Conservation (phyloP, 2,797 vertebrate species). For the Buphagus erythrorhynchus region DNA sequence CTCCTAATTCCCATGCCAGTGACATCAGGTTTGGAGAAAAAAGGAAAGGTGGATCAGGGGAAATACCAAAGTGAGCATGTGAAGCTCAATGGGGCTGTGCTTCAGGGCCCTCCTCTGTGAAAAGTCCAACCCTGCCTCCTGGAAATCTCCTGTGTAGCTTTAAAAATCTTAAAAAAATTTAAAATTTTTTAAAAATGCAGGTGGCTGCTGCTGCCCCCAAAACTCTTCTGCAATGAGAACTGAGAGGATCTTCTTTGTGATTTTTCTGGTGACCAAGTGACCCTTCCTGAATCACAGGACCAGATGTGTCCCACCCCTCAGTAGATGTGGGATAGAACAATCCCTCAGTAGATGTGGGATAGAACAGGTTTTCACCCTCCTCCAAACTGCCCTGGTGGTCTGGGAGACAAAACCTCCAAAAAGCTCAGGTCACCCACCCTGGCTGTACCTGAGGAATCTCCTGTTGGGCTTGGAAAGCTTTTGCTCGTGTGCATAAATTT, state of each 20-base stretch:
- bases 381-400: not conserved
- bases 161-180: not conserved
- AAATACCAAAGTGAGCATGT: not conserved
- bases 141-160: not conserved
- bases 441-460: not conserved
- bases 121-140: not conserved
- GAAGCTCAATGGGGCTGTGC: not conserved
- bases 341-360: rapidly evolving
- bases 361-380: not conserved
- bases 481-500: not conserved
- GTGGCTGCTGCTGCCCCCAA: not conserved
- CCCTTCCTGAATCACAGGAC: not conserved
- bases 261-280: not conserved
- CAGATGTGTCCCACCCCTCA: not conserved
- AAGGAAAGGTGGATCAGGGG: not conserved
- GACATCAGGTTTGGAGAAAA: not conserved
- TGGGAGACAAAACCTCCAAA: not conserved
- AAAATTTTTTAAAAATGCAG: not conserved
- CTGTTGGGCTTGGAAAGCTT: not conserved
- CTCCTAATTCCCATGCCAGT: not conserved
- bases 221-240: not conserved
- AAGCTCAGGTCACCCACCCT: not conserved
- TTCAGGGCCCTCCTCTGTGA: not conserved
- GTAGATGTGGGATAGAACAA: rapidly evolving
- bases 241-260: not conserved